Conservation (phyloP, 2,888 invertebrate genomes). For the Rotaria sp. region DNA sequence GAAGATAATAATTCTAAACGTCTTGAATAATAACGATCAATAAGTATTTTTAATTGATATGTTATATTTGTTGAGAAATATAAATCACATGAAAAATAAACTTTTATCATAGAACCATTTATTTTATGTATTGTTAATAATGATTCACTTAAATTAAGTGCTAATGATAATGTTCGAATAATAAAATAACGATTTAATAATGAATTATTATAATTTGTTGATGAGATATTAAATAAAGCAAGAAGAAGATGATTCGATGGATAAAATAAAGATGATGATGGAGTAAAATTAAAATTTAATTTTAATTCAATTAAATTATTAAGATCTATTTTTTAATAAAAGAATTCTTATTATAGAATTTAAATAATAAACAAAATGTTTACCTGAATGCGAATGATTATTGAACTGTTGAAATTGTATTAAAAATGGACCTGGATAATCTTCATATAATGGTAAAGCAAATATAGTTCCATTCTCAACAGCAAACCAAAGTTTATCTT, state of each 20-base stretch:
- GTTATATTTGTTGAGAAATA: background rate
- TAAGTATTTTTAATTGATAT: background rate
- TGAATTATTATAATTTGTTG: background rate
- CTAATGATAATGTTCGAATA: constrained; percentile 16
- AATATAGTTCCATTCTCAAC: constrained; percentile 17
- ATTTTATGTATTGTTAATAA: constrained; percentile 11
- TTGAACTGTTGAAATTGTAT: background rate
- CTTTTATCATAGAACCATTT: constrained; percentile 27
- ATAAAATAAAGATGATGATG: background rate
- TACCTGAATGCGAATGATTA: background rate
- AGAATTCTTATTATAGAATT: no score
- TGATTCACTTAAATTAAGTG: constrained; percentile 5
- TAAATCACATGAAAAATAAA: constrained; percentile 27
- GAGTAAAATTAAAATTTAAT: background rate
- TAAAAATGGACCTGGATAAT: constrained; percentile 3
- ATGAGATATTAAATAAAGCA: background rate
- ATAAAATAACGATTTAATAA: constrained; percentile 15
- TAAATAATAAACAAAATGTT: background rate
- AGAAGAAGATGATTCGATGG: constrained; percentile 20
- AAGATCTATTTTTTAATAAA: no score
- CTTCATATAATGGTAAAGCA: constrained; percentile 5
- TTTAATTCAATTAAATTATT: background rate
- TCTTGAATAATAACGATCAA: background rate
- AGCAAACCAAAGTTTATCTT: background rate
- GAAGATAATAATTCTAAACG: background rate